Percentiles rank a stretch among this genome's conserved stretches.
Evolutionary conservation across 2,113 vertebrate species (phyloP).

Genomic region (Cygnus atratus): DNA sequence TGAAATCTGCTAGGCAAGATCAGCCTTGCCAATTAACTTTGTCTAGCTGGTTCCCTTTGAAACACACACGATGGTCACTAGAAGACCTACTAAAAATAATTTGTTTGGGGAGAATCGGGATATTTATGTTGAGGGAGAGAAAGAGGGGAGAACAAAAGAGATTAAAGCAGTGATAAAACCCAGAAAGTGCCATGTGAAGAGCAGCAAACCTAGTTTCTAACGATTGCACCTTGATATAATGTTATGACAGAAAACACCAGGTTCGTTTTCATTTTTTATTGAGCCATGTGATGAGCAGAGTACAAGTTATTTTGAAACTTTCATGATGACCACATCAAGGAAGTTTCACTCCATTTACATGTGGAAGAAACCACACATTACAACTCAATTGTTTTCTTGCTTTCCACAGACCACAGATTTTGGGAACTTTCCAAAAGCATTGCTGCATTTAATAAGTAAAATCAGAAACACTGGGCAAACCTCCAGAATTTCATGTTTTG

Average conservation of each 20-base stretch:
- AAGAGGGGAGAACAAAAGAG: background rate
- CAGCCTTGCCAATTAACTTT: background rate
- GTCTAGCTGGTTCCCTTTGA: background rate
- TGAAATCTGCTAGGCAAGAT: background rate
- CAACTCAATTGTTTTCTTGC: constrained; percentile 63
- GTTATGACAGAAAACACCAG: background rate
- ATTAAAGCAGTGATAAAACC: background rate
- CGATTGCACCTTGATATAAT: background rate
- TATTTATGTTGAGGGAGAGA: background rate
- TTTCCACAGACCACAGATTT: constrained; percentile 70
- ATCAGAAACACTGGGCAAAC: constrained; percentile 83
- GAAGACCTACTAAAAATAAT: background rate
- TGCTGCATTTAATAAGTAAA: constrained; percentile 90
- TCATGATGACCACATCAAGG: constrained; percentile 47
- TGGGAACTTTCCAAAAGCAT: constrained; percentile 83
- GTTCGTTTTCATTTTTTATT: constrained; percentile 20
- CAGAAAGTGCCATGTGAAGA: background rate
- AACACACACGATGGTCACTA: background rate
- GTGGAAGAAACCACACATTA: constrained; percentile 67
- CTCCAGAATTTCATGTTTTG: constrained; percentile 84
- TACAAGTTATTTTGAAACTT: constrained; percentile 53
- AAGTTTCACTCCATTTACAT: constrained; percentile 51
- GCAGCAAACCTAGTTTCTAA: background rate
- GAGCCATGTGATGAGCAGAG: background rate
- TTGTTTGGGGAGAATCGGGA: background rate